These are phyloP conservation scores for Brachionus sp. DNA, from an alignment of 1,140 invertebrate species.

Conservation along the genomic window DNA sequence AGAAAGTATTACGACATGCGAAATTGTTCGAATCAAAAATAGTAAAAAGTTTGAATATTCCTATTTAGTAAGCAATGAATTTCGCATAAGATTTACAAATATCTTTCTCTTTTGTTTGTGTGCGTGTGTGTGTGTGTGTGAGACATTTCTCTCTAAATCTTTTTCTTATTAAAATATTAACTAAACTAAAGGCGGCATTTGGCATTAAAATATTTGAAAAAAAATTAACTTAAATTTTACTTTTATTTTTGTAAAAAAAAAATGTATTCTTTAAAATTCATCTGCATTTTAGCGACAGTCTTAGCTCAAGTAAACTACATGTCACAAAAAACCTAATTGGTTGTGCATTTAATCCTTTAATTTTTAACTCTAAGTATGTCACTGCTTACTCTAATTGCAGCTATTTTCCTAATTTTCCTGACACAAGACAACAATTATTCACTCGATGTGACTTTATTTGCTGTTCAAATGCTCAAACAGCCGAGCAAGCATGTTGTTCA, in stretches of 20 bases:
- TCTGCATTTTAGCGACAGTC: not conserved
- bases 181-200: not conserved
- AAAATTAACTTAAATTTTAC: no score
- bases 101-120: not conserved
- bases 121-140: not conserved
- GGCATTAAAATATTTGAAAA: no score
- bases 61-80: not conserved
- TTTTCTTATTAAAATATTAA: not conserved
- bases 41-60: not conserved
- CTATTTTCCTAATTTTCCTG: slow-evolving; percentile 16
- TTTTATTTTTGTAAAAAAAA: not conserved
- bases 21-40: not conserved
- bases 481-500: not conserved
- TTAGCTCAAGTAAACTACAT: not conserved
- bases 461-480: not conserved
- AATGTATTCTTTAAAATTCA: not conserved
- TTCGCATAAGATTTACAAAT: not conserved
- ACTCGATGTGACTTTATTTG: not conserved
- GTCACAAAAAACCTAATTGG: not conserved
- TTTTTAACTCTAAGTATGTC: not conserved
- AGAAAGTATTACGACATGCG: not conserved
- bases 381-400: slow-evolving; percentile 1
- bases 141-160: not conserved
- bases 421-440: not conserved
- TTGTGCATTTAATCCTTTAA: not conserved